These are phyloP conservation scores for Lagodon rhomboides DNA, from an alignment of 2,797 vertebrate genomes.

Conservation along the genomic window DNA sequence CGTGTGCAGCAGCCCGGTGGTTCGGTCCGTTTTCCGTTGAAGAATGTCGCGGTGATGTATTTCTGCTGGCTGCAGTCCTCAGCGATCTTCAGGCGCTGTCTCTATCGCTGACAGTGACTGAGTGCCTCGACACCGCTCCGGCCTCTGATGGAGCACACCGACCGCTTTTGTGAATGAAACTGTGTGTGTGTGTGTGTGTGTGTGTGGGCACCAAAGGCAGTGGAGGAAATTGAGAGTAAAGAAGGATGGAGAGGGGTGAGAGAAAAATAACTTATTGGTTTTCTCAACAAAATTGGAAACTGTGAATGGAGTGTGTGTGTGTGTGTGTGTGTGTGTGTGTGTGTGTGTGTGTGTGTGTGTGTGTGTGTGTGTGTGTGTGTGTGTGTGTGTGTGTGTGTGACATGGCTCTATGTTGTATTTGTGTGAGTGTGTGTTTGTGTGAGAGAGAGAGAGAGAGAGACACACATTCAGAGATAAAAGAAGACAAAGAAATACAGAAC, in stretches of 20 bases:
- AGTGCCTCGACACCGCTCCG: conserved; percentile 23
- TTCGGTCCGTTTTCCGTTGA: not conserved
- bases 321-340: not conserved
- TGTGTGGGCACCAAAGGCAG: not conserved
- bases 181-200: not conserved
- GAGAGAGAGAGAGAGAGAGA: not conserved
- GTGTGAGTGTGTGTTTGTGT: not conserved
- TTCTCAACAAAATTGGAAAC: conserved; percentile 17
- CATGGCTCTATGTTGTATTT: not conserved
- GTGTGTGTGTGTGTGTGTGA: conserved; percentile 7
- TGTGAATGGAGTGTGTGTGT: not conserved
- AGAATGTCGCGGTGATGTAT: not conserved
- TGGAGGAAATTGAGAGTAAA: conserved; percentile 23
- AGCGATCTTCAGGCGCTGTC: not conserved
- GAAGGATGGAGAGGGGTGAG: not conserved
- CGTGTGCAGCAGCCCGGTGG: not conserved
- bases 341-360: not conserved
- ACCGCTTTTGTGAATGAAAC: conserved; percentile 54
- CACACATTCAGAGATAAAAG: not conserved
- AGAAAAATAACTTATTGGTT: conserved; percentile 28
- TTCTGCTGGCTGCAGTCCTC: conserved; percentile 18
- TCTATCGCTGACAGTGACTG: conserved; percentile 43
- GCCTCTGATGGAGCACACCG: conserved; percentile 25
- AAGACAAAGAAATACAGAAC: not conserved
- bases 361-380: not conserved